Base-by-base conservation (phyloP, 2,797 vertebrate species). In the Xenentodon cancila region DNA sequence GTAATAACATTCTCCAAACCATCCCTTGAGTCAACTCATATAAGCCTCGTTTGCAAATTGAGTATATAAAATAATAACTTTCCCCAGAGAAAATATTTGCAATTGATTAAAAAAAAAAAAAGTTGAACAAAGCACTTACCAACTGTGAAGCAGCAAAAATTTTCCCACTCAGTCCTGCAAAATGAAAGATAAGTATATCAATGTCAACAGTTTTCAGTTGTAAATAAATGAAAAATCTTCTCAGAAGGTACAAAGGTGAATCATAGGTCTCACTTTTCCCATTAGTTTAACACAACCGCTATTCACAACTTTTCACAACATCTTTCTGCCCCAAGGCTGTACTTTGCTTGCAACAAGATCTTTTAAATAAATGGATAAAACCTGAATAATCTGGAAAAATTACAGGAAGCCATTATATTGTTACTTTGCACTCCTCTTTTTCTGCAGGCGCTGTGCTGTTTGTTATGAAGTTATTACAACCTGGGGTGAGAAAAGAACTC, bases 111-210 rank as follows among this genome's bases (percentile, higher is more conserved):
- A n/a, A 43, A 57, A 34, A 68, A 42, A 58, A 40, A 67, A 54
- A 27, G 63, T 61, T 58, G 13, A 73, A 79, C 57, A 40, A 74
- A 73, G 63, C 60, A 93, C 92, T 93, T 82, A 94, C 93, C 91
- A 68, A 72, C 64, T 79, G 74, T 81, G 69, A 80, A 77, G 68
- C 32, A 68, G 72, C 71, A 40, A 59, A 74, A 59, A 45, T 47
- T 65, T 81, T 90, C 80, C 73, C 71, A 89, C 82, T 75, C 81
- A 66, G 77, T 87, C 91, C 93, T 94, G 85, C 61, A 88, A 86
- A 77, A 91, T 76, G 92, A 2, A 86, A 47, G 75, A 77, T 63
- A 78, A 71, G 66, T 68, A 50, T 34, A 74, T 91, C 57, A 91
- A 54, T 84, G 80, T 77, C 54, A 40, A 61, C 68, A 52, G 54